These are phyloP conservation scores for Hipposideros larvatus DNA, from an alignment of 2,797 vertebrate species.

Conservation along the genomic window DNA sequence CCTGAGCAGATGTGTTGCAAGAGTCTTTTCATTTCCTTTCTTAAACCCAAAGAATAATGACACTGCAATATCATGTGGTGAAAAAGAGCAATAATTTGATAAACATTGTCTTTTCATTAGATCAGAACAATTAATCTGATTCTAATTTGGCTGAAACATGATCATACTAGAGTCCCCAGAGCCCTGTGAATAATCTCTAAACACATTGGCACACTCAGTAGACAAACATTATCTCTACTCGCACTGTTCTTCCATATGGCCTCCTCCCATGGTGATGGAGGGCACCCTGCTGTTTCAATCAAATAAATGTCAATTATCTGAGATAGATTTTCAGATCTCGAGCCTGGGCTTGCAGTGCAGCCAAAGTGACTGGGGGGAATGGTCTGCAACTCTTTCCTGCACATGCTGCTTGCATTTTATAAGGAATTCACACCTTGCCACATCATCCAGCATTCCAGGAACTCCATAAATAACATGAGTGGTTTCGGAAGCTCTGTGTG, in stretches of 20 bases:
- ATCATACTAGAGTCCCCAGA: conserved; percentile 91
- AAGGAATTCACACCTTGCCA: conserved; percentile 73
- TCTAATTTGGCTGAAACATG: conserved; percentile 94
- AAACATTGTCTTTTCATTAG: conserved; percentile 94
- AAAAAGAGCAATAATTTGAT: conserved; percentile 92
- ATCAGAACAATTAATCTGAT: conserved; percentile 96
- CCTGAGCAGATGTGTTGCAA: conserved; percentile 90
- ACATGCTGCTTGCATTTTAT: conserved; percentile 79
- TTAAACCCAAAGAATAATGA: conserved; percentile 90
- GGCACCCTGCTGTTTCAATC: conserved; percentile 94
- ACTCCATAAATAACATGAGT: conserved; percentile 75
- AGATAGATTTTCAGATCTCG: conserved; percentile 91
- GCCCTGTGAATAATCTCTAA: conserved; percentile 92
- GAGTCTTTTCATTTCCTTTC: conserved; percentile 89
- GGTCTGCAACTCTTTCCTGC: conserved; percentile 81
- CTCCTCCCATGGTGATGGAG: conserved; percentile 91
- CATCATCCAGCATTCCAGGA: conserved; percentile 58
- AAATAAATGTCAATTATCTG: conserved; percentile 96
- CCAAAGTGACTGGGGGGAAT: conserved; percentile 82
- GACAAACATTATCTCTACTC: conserved; percentile 92
- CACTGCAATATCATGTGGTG: conserved; percentile 90
- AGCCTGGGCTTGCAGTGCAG: conserved; percentile 83
- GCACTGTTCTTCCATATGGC: conserved; percentile 93
- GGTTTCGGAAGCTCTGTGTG: conserved; percentile 62
- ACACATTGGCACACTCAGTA: conserved; percentile 91